A percentile compares a stretch with the other conserved stretches of the same genome.
Conservation (phyloP, 2,113 vertebrate species). For the rat (Rattus norvegicus) region DNA sequence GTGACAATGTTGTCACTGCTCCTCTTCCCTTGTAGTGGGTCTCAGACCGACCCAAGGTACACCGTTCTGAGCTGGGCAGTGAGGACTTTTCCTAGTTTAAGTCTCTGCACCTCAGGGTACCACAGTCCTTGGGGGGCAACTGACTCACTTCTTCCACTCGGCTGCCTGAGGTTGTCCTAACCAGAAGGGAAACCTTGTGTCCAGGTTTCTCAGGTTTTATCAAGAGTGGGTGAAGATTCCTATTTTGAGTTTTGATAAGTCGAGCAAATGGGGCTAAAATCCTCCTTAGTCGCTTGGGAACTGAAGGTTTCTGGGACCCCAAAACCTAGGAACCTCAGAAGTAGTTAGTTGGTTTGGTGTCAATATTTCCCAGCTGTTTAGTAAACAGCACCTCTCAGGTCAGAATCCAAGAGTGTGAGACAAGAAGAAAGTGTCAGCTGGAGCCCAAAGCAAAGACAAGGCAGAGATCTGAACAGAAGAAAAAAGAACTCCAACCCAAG, state of each 20-base stretch:
- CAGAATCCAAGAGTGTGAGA: neutral
- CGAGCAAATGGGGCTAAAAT: neutral
- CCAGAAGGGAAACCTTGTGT: neutral
- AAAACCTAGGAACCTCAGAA: conserved; percentile 39
- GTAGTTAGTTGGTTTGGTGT: conserved; percentile 12
- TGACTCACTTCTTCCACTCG: neutral
- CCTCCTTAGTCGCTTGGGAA: conserved; percentile 32
- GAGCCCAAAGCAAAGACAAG: neutral
- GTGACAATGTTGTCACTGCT: fast-evolving
- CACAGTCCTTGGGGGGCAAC: neutral
- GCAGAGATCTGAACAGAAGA: neutral
- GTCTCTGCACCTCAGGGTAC: neutral
- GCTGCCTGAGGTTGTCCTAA: neutral
- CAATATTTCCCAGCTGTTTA: conserved; percentile 49
- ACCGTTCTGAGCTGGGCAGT: neutral
- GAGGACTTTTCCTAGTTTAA: neutral
- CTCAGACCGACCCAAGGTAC: neutral
- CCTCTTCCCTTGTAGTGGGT: neutral
- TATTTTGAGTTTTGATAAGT: neutral
- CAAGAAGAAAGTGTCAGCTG: no score
- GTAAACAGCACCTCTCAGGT: conserved; percentile 26
- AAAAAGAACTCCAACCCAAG: neutral
- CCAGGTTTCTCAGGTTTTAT: neutral
- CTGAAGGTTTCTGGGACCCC: conserved; percentile 57
- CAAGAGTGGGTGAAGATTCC: neutral